Evolutionary conservation across 2,797 vertebrate genomes (phyloP).

Genomic region (Sternarchorhynchus goeldii): DNA sequence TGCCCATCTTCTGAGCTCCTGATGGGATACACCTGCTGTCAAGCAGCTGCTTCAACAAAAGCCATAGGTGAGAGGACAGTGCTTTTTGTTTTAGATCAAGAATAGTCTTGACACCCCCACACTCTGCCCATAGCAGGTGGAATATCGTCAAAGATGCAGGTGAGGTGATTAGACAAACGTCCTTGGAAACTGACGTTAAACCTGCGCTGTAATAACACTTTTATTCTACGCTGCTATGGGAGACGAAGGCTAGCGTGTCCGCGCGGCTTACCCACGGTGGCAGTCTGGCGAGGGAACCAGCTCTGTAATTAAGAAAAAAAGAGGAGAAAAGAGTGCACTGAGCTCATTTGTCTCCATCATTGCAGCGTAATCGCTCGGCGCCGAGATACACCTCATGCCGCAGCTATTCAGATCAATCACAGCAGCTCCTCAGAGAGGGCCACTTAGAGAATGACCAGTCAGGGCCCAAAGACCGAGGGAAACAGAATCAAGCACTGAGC

Average conservation of each 20-base stretch:
- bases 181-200: constrained; percentile 18
- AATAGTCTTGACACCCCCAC: neutral
- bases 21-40: constrained; percentile 42
- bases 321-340: neutral
- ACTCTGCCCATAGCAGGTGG: neutral
- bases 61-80: constrained; percentile 19
- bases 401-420: constrained; percentile 57
- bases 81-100: constrained; percentile 2
- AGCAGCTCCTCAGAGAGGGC: constrained; percentile 14
- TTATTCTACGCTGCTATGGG: constrained; percentile 16
- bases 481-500: neutral
- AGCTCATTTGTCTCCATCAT: constrained; percentile 56
- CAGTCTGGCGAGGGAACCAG: constrained; percentile 24
- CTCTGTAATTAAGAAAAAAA: constrained; percentile 38
- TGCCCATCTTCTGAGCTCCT: constrained; percentile 13
- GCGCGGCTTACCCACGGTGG: neutral
- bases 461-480: constrained; percentile 16
- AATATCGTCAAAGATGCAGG: constrained; percentile 1
- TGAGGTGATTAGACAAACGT: constrained; percentile 1
- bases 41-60: constrained; percentile 37
- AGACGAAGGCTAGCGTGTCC: constrained; percentile 7
- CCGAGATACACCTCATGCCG: constrained; percentile 50
- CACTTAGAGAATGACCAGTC: constrained; percentile 37
- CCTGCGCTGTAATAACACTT: neutral
- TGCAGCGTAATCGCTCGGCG: constrained; percentile 49